Evolutionary conservation across 2,113 vertebrate genomes (phyloP).

Genomic region (Hemichromis elongatus): DNA sequence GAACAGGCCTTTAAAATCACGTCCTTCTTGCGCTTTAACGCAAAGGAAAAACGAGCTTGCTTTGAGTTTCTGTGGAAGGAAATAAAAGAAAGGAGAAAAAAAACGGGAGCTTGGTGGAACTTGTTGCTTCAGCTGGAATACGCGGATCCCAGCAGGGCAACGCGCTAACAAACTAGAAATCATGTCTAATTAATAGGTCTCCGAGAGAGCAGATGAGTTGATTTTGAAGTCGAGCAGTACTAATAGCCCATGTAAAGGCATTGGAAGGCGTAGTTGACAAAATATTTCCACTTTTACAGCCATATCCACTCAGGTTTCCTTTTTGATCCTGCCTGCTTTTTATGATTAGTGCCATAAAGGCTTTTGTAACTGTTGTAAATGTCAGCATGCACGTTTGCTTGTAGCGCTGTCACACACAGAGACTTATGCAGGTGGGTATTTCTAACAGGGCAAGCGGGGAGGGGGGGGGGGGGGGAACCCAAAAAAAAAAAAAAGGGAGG

Average conservation of each 20-base stretch:
- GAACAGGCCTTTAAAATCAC: background rate
- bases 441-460: background rate
- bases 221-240: background rate
- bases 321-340: slow-evolving; percentile 47
- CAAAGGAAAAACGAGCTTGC: background rate
- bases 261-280: slow-evolving; percentile 15
- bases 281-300: slow-evolving; percentile 52
- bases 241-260: slow-evolving; percentile 19
- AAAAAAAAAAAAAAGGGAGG: no score
- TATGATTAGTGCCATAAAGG: slow-evolving; percentile 53
- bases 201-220: background rate
- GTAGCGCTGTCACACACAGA: background rate
- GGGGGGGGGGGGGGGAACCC: no score
- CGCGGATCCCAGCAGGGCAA: slow-evolving; percentile 29
- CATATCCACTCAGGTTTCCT: slow-evolving; percentile 30
- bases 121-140: slow-evolving; percentile 60
- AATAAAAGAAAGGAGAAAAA: background rate
- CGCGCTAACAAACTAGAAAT: slow-evolving; percentile 45
- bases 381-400: slow-evolving; percentile 31
- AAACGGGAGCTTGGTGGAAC: slow-evolving; percentile 16
- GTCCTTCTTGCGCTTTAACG: background rate
- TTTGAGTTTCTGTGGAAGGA: background rate
- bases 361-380: slow-evolving; percentile 49
- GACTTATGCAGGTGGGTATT: slow-evolving; percentile 2
- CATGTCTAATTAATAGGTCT: slow-evolving; percentile 43